Base-by-base conservation (phyloP, 2,113 vertebrate genomes). In the Apodemus speciosus region DNA sequence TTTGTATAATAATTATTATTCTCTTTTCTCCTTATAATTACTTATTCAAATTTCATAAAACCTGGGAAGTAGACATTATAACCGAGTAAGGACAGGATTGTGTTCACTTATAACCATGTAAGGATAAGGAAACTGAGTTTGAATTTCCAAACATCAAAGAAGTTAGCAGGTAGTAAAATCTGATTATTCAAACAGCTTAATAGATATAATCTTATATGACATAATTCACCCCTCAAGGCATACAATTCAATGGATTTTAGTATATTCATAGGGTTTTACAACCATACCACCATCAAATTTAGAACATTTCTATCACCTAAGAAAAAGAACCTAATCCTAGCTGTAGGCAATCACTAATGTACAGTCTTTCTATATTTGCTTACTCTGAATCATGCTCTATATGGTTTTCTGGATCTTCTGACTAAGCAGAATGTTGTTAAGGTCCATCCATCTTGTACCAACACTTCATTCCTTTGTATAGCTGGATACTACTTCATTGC, bases 61-160 rank as follows among this genome's bases (percentile, higher is more conserved):
- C 77, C 30, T 92, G n/a, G 32, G 6, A 94, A 87, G 43, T 83
- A 87, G 66, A 43, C 18, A 90, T 88, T 91, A 68, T 60, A 85
- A 68, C 40, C 1, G n/a, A 9, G 85, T 88, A 91, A 68, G 40
- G 58, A 88, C 35, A 88, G 46, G 38, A 58, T 56, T 66, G 81
- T n/a, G 64, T 68, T 60, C 75, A 87, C 40, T 73, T 91, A 85
- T 35, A 89, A 53, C 35, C 23, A 81, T 32, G 60, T 85, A 91
- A 79, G 49, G 35, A 79, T 68, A 32, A 90, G 71, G 38, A 91
- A 88, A 76, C 32, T 88, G 53, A 91, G 56, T 79, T 72, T 79
- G 56, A 90, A 95, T 92, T 62, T 40, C 23, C 69, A 73, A 75
- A 86, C 69, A 88, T 95, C 72, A 79, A 93, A 93, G 56, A 85